Conservation (phyloP, 2,113 vertebrate genomes). For the Pangasianodon gigas region DNA sequence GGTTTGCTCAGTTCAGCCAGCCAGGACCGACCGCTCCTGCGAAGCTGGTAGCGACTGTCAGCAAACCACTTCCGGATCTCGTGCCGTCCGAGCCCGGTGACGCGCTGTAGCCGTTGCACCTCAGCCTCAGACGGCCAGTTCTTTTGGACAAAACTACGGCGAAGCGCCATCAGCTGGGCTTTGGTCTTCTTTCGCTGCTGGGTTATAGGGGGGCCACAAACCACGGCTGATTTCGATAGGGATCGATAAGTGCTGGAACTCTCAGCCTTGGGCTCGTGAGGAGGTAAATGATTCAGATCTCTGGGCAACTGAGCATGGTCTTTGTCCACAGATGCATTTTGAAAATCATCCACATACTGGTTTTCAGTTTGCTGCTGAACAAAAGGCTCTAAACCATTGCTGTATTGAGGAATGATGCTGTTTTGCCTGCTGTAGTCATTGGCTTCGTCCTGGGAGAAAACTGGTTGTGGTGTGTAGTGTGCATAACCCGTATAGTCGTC, state of each 20-base stretch:
- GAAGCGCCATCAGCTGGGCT: slow-evolving; percentile 52
- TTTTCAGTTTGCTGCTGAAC: slow-evolving; percentile 1
- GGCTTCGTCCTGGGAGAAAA: slow-evolving; percentile 24
- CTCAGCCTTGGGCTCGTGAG: slow-evolving; percentile 11
- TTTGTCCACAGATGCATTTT: slow-evolving; percentile 19
- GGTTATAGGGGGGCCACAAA: not conserved
- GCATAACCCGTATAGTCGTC: slow-evolving; percentile 13
- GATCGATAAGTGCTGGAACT: not conserved
- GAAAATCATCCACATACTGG: slow-evolving; percentile 20
- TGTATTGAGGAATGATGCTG: slow-evolving; percentile 30
- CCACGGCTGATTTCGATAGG: not conserved
- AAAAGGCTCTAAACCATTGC: slow-evolving; percentile 27
- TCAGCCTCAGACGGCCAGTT: slow-evolving; percentile 64
- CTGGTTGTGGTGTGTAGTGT: slow-evolving; percentile 27
- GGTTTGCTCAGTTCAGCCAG: slow-evolving; percentile 18
- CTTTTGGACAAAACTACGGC: slow-evolving; percentile 50
- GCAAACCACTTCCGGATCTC: slow-evolving; percentile 63
- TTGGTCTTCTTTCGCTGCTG: slow-evolving; percentile 56
- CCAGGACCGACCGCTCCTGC: slow-evolving; percentile 42
- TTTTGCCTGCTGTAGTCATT: slow-evolving; percentile 29
- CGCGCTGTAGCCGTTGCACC: slow-evolving; percentile 64
- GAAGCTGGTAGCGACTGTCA: slow-evolving; percentile 59
- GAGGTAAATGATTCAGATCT: slow-evolving; percentile 16
- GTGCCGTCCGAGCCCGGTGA: slow-evolving; percentile 65
- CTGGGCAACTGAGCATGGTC: slow-evolving; percentile 7